Base-by-base conservation (phyloP, 2,888 invertebrate species). In the Trichogramma evanescens region DNA sequence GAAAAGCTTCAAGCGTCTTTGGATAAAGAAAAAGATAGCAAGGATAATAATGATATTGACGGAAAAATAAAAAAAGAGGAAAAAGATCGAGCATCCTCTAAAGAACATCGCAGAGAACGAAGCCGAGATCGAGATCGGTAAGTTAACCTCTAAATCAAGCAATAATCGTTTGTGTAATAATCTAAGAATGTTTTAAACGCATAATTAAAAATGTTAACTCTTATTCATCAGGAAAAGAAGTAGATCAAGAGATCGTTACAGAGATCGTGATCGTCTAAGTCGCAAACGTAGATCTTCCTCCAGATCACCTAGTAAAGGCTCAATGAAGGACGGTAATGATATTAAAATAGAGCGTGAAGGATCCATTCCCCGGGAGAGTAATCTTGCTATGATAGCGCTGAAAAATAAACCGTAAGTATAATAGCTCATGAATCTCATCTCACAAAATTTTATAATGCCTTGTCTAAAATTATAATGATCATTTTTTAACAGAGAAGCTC, bases 1-100 rank as follows among this genome's bases (percentile, higher is more conserved):
- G 89, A 89, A 62, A 86, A 88, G 72, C 86, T 89, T 60, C 85
- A 82, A 71, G 83, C 82, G 43, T 81, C 79, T 26, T 66, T 83
- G 61, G 80, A 81, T 51, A 78, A 79, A 58, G 80, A 72, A 51
- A 65, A 65, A 53, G 66, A 67, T 59, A 78, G 66, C n/a, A 77
- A 76, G 57, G 74, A 74, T 54, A 62, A 58, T 56, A 58, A 64
- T 66, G 77, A 75, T 40, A 66, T 67, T 5, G 74, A 76, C 46
- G 66, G 43, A 50, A 76, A 76, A 67, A 61, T 73, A 46, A 77
- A 76, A 56, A 76, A 76, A 59, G 76, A 77, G 61, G 76, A 76
- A 2, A 76, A 76, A 59, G 77, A 78, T 53, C 71, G 74, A 10
- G 72, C 70, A 10, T 72, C 73, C 4, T 76, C 75, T 1, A 77